Evolutionary conservation across 92 coral and sea anemone species (phyloP), one percentile per base, ranked within the genome.

Genomic region (Muricea muricata): DNA sequence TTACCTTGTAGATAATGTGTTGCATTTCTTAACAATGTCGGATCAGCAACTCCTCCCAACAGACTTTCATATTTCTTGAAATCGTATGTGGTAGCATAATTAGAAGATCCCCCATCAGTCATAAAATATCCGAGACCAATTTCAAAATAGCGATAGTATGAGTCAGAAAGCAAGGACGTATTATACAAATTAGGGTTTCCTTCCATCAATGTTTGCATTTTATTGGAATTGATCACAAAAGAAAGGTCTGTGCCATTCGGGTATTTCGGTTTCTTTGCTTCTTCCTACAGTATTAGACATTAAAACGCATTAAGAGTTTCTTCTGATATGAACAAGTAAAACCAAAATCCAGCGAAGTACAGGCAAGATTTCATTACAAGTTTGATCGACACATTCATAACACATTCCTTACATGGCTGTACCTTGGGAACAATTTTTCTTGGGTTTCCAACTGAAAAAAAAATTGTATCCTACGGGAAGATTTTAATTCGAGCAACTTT

Each of bases 131-230:
- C 89, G 47, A 94, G 91, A 39, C 94, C 98, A 41, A 93, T 90
- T 83, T 94, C 98, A 81, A 90, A 92, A 85, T 88, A 94, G 12
- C 98, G 93, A 81, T 94, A 94, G 76, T 90, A 94, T 11, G 88
- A 87, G 35, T 91, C 93, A 12, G 98, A 80, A 20, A 93, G 50
- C 72, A 65, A 35, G 29, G 94, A 48, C 41, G 87, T 84, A 89
- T 94, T 89, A 88, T 86, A 94, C 13, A 89, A 65, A 17, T 31
- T 26, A 0, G 97, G 94, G 87, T 92, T 91, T 60, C 75, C 65
- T 52, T 81, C 79, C 97, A 94, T 94, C 55, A 94, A 78, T 29
- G 84, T 83, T 55, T 46, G 66, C 32, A 93, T 92, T 78, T 92
- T 94, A 47, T 88, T 68, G 26, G 87, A 56, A 79, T 73, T 93